Evolutionary conservation across 1,140 invertebrate species (phyloP), one percentile per base, ranked within the genome.

Genomic region (Drosophila eugracilis): DNA sequence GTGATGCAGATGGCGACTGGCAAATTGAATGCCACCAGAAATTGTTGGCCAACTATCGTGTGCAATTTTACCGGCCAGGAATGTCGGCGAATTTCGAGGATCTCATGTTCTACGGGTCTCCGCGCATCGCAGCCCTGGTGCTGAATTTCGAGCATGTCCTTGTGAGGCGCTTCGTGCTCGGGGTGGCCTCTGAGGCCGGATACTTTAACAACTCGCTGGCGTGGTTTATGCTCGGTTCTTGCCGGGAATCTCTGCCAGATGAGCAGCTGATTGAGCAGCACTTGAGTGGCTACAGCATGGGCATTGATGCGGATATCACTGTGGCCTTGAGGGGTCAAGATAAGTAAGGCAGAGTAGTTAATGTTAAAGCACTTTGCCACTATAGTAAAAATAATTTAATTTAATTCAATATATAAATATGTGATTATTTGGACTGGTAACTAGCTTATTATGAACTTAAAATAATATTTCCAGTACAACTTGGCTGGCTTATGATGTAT

Each of bases 221-320:
- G 1, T 89, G 85, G 85, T 53, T 89, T 44, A 62, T 89, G 53
- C 39, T 74, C n/a, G 76, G 73, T 34, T 47, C 48, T 21, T 28
- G 24, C 17, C 34, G 6, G 1, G 14, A 47, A 34, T 37, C 42
- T 47, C 59, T 15, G 5, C 28, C 62, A 24, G 66, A 66, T 34
- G 54, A 65, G 37, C 37, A 36, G 10, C 36, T 65, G 19, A 85
- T 85, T 60, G 47, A 30, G 30, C 36, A 60, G 39, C 41, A 65
- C 44, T 66, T 89, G n/a, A 48, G 48, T 49, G 41, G 60, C 5
- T 78, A 75, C 44, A 70, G 63, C 32, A 89, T 89, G 24, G 65
- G 48, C 39, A 75, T 89, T 24, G 74, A 89, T 65, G 85, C 85
- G 10, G 85, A 89, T 26, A 75, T 89, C 53, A 89, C 85, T 3